Evolutionary conservation across 2,797 vertebrate genomes (phyloP), one percentile per base, ranked within the genome.

Genomic region (Poecilia velifera): DNA sequence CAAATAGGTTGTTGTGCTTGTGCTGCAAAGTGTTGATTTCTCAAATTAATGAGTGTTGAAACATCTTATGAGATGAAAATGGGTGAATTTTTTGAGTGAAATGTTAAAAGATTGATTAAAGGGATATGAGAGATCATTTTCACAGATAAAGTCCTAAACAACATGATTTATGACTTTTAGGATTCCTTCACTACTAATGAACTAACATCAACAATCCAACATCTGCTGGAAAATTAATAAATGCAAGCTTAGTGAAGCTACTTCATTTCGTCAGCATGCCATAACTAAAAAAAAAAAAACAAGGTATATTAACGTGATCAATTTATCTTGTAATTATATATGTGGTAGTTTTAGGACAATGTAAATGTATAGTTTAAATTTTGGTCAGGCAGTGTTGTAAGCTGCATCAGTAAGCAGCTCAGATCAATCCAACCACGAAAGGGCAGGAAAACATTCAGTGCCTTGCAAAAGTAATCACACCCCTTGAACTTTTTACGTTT

Each of bases 331-430:
- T 22, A 47, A 18, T 18, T 47, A 47, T 18, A 18, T 47, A 18
- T 18, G 47, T 20, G 20, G 49, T 51, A 57, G 53, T 13, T 57
- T n/a, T 3, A 53, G 22, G 51, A 59, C 5, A 28, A 28, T 31
- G n/a, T 59, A 59, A 28, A 59, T 31, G 9, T 31, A 6, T 34
- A 36, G 16, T 66, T 66, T 12, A 68, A 0, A 41, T 43, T 43
- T 70, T 70, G 66, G 66, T 14, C 39, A 43, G 39, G 66, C 22
- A 43, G 39, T 51, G 46, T 47, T 64, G 41, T 76, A 16, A 77
- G 68, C 46, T 82, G 83, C 31, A 74, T 79, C 55, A 80, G 47
- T 87, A 90, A 88, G 91, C 84, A 87, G 53, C 66, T 84, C 73
- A 88, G 20, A 73, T 91, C 73, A 84, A 62, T 87, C 71, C 72